Percentiles rank a stretch among this genome's conserved stretches.
These are phyloP conservation scores for Calliopum simillimum DNA, from an alignment of 2,888 invertebrate species.

Conservation along the genomic window DNA sequence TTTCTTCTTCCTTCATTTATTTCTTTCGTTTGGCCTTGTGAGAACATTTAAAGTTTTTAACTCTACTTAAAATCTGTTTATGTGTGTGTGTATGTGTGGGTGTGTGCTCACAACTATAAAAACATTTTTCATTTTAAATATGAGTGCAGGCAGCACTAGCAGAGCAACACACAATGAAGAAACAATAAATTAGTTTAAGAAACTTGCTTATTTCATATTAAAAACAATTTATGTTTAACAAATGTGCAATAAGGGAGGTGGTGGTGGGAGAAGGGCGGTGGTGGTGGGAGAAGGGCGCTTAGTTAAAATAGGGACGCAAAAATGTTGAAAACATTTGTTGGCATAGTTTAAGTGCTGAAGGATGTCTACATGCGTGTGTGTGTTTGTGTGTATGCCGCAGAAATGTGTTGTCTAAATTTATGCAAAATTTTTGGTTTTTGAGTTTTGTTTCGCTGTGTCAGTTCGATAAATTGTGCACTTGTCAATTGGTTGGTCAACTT, in stretches of 20 bases:
- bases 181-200: conserved; percentile 32
- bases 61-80: not conserved
- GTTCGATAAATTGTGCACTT: no score
- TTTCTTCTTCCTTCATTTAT: not conserved
- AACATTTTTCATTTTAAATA: not conserved
- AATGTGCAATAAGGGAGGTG: not conserved
- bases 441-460: no score
- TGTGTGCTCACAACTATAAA: not conserved
- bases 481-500: no score
- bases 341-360: not conserved
- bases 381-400: not conserved
- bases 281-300: not conserved
- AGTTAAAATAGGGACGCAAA: no score
- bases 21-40: not conserved
- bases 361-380: not conserved
- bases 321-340: no score
- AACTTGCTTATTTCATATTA: conserved; percentile 33
- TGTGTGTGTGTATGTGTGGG: not conserved
- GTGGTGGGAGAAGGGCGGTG: not conserved
- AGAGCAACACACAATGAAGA: conserved; percentile 13
- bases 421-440: no score
- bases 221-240: conserved; percentile 39
- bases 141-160: not conserved
- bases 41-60: no score
- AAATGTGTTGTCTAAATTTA: no score